Evolutionary conservation across 2,113 vertebrate species (phyloP), one percentile per base, ranked within the genome.

Genomic region (Felis catus): DNA sequence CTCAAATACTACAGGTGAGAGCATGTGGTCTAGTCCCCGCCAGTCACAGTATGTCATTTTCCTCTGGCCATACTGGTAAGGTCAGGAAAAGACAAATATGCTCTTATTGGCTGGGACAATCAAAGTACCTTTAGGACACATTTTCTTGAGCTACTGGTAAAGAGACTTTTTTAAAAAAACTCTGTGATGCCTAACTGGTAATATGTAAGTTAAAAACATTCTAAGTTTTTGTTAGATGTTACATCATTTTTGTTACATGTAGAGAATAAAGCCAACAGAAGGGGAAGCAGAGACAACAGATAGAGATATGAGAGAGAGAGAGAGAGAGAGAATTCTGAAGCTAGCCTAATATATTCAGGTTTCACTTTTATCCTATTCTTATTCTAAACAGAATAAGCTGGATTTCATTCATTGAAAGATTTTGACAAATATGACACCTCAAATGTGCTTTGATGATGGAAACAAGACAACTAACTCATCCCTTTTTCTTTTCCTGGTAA

Each of bases 401-500:
- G 1, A 84, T 93, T 96, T 97, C 16, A 76, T 81, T 95, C 21
- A 39, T 76, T 58, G 55, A 1, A 92, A 87, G 13, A 81, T 84
- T 95, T 91, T 90, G 33, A 84, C 48, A 95, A 90, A 79, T 58
- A 19, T 16, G 76, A 84, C 19, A 91, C 11, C 27, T 89, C 89
- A 76, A 41, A 85, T 31, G 3, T 51, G 53, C 11, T 92, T 96
- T 87, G 41, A 84, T 82, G 88, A 87, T 58, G 31, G 87, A 92
- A 87, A 6, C 29, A 87, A 27, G 19, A 39, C 10, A 94, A 76
- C 10, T 39, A 53, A 71, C 1, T 27, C 29, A 73, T 4, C 10
- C 70, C 13, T 53, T 82, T 89, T 68, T 48, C 27, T 83, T 93
- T 81, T 71, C n/a, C 45, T 81, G 33, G 1, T 63, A 66, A 70